Conservation (phyloP, 2,888 invertebrate species). For the Agriopis marginaria region DNA sequence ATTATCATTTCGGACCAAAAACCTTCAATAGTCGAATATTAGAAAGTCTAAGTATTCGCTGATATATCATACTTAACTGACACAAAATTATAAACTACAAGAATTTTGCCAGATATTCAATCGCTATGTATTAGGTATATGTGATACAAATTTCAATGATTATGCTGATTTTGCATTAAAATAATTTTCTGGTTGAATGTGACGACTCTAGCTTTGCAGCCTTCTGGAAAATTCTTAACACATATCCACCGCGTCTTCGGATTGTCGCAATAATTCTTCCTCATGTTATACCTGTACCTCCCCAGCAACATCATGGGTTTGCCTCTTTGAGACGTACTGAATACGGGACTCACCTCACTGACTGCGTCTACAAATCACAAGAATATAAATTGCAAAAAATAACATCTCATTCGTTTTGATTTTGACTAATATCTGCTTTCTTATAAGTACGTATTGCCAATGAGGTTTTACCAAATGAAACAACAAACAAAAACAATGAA, state of each 20-base stretch:
- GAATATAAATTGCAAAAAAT: neutral
- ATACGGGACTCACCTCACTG: neutral
- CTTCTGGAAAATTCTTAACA: constrained; percentile 35
- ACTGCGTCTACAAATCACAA: neutral
- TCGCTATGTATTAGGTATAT: neutral
- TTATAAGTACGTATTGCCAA: too few relatives aligned
- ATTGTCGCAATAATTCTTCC: constrained; percentile 23
- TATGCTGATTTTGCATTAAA: neutral
- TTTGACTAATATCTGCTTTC: too few relatives aligned
- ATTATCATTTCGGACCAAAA: too few relatives aligned
- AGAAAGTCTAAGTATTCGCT: too few relatives aligned
- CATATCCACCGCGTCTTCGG: constrained; percentile 58
- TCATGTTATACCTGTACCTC: constrained; percentile 47
- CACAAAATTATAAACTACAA: too few relatives aligned
- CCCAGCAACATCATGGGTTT: constrained; percentile 55
- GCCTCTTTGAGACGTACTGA: constrained; percentile 55
- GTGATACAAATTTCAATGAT: neutral
- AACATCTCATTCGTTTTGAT: too few relatives aligned
- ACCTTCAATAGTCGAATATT: too few relatives aligned
- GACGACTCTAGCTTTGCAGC: constrained; percentile 50
- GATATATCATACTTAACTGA: too few relatives aligned
- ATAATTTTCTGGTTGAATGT: neutral
- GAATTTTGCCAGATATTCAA: neutral
- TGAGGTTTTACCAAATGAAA: too few relatives aligned
- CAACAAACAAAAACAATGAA: too few relatives aligned